Conservation (phyloP, 2,888 invertebrate species). For the Dione vanillae region DNA sequence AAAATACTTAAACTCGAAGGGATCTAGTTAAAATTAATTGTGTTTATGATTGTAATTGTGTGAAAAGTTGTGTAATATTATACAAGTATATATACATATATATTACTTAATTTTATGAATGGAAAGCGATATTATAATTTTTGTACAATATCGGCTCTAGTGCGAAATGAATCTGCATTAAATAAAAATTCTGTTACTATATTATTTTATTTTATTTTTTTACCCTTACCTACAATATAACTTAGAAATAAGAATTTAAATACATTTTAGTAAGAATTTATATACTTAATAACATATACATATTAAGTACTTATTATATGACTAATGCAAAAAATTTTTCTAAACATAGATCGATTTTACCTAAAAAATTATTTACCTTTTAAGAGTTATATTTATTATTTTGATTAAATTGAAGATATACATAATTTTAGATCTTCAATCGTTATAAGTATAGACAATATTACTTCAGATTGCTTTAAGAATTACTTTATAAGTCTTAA, state of each 20-base stretch:
- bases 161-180: slow-evolving; percentile 81
- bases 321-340: no score
- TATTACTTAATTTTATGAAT: slow-evolving; percentile 72
- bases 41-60: slow-evolving; percentile 81
- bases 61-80: slow-evolving; percentile 79
- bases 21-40: slow-evolving; percentile 77
- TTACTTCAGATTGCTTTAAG: no score
- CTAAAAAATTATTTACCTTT: no score
- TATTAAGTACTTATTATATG: no score
- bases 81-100: slow-evolving; percentile 50
- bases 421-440: no score
- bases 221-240: slow-evolving; percentile 17
- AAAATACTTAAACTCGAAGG: slow-evolving; percentile 75
- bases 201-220: slow-evolving; percentile 62
- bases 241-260: neutral
- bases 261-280: neutral
- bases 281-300: neutral
- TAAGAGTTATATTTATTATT: no score
- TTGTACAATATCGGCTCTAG: slow-evolving; percentile 84
- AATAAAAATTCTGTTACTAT: slow-evolving; percentile 85
- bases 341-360: no score
- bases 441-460: no score
- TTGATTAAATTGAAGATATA: no score
- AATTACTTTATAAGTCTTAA: no score
- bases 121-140: slow-evolving; percentile 79